A percentile compares a stretch with the other conserved stretches of the same genome.
These are phyloP conservation scores for Panulirus ornatus DNA, from an alignment of 1,140 invertebrate genomes.

Conservation along the genomic window DNA sequence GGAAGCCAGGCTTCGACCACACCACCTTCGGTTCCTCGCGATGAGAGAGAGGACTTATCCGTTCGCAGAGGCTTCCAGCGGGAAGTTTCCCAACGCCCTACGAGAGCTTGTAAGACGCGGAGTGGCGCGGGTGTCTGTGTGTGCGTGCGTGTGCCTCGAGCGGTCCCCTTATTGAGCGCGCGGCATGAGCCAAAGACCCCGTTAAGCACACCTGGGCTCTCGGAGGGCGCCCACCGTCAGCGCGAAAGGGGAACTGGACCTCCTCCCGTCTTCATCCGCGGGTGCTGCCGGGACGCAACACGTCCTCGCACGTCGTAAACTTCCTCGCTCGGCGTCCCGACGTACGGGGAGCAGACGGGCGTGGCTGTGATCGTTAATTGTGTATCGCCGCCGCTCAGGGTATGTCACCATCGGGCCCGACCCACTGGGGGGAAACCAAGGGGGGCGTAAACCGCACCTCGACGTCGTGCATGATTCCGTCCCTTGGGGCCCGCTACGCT, in stretches of 20 bases:
- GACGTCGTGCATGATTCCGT: not conserved
- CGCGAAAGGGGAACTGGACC: not conserved
- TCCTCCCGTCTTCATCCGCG: too few species aligned
- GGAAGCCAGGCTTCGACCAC: too few species aligned
- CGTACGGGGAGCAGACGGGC: slow-evolving; percentile 31
- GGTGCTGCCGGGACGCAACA: not conserved
- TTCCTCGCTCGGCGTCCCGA: too few species aligned
- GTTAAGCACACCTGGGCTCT: slow-evolving; percentile 2
- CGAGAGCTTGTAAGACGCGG: slow-evolving; percentile 28
- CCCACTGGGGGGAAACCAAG: not conserved
- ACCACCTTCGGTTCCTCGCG: too few species aligned
- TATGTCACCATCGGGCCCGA: slow-evolving; percentile 54
- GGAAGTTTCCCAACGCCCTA: slow-evolving; percentile 5
- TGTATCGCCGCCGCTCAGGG: slow-evolving; percentile 58
- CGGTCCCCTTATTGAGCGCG: slow-evolving; percentile 58
- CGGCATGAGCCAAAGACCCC: slow-evolving; percentile 67
- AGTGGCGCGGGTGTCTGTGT: slow-evolving; percentile 19
- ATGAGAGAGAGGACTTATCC: too few species aligned
- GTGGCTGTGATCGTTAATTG: slow-evolving; percentile 51
- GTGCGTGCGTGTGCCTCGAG: too few species aligned
- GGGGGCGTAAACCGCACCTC: slow-evolving; percentile 1
- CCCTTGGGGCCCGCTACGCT: not conserved
- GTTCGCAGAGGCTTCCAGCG: slow-evolving; percentile 12
- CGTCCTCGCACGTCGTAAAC: not conserved
- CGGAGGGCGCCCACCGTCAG: not conserved